A percentile compares a stretch with the other conserved stretches of the same genome.
Conservation (phyloP, 2,888 invertebrate genomes). For the Rugalucina vietnamica region DNA sequence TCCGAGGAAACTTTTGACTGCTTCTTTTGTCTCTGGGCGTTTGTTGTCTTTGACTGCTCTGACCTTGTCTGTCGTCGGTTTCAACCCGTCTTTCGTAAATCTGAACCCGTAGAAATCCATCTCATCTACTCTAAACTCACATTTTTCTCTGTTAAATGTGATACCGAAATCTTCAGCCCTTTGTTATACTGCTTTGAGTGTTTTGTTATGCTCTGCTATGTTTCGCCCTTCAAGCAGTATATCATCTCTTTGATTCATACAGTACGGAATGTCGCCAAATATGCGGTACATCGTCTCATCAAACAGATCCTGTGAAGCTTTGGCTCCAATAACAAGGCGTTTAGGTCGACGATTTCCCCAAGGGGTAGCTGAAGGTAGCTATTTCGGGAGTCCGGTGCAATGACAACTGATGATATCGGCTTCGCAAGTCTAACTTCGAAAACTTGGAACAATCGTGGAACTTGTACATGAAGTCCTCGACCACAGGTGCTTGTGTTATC, state of each 20-base stretch:
- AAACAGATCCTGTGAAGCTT: conserved; percentile 10
- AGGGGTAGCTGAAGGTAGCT: not conserved
- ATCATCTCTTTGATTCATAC: not conserved
- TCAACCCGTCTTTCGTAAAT: conserved; percentile 12
- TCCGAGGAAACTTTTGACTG: conserved; percentile 17
- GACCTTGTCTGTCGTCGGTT: conserved; percentile 3
- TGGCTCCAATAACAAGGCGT: conserved; percentile 27
- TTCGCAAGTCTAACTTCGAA: not conserved
- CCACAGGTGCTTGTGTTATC: not conserved
- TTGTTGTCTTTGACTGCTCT: conserved; percentile 15
- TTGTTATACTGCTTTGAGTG: no score
- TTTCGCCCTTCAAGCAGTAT: no score
- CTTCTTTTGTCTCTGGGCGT: conserved; percentile 9
- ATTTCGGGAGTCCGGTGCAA: not conserved
- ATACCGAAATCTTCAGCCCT: no score
- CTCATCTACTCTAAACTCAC: conserved; percentile 16
- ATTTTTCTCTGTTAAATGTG: conserved; percentile 23
- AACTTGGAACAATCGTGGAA: not conserved
- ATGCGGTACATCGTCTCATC: not conserved
- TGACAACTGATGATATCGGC: not conserved
- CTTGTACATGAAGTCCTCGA: not conserved
- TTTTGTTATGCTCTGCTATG: no score
- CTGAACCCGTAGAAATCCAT: conserved; percentile 8
- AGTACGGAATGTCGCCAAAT: not conserved
- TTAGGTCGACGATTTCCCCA: conserved; percentile 6